Conservation (phyloP, 2,888 invertebrate species). For the Crocallis elinguaria region DNA sequence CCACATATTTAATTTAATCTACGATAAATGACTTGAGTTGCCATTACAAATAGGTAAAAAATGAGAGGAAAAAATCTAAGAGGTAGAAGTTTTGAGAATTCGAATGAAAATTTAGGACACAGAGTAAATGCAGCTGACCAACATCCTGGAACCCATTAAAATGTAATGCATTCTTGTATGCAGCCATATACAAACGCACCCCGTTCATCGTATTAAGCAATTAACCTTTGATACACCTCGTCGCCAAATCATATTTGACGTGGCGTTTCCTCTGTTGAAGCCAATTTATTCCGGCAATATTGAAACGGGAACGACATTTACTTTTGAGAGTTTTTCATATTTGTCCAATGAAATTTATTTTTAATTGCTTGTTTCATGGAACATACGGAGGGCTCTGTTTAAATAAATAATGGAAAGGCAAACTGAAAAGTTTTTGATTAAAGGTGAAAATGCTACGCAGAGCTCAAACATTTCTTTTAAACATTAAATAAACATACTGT, state of each 20-base stretch:
- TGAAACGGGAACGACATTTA: conserved; percentile 65
- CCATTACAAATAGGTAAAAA: not conserved
- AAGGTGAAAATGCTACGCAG: not conserved
- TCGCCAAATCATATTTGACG: conserved; percentile 72
- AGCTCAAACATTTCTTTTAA: conserved; percentile 35
- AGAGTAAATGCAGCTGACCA: not conserved
- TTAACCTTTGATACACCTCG: conserved; percentile 74
- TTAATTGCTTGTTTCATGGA: conserved; percentile 25
- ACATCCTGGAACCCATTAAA: conserved; percentile 2
- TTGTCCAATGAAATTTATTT: conserved; percentile 30
- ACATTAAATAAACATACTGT: conserved; percentile 59
- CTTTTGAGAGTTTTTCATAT: conserved; percentile 55
- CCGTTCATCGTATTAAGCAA: conserved; percentile 57
- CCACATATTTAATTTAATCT: too few species aligned
- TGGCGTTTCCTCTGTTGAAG: conserved; percentile 63
- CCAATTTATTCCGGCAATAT: conserved; percentile 67
- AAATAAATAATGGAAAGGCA: not conserved
- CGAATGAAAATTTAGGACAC: too few species aligned
- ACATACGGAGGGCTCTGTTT: conserved; percentile 18
- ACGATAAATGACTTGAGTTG: too few species aligned
- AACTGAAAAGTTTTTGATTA: not conserved
- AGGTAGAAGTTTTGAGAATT: too few species aligned
- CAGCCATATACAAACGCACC: conserved; percentile 28
- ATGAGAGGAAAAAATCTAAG: not conserved
- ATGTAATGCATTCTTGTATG: conserved; percentile 3